These are phyloP conservation scores for Gobio occitaniae DNA, from an alignment of 2,797 vertebrate species.

Conservation along the genomic window DNA sequence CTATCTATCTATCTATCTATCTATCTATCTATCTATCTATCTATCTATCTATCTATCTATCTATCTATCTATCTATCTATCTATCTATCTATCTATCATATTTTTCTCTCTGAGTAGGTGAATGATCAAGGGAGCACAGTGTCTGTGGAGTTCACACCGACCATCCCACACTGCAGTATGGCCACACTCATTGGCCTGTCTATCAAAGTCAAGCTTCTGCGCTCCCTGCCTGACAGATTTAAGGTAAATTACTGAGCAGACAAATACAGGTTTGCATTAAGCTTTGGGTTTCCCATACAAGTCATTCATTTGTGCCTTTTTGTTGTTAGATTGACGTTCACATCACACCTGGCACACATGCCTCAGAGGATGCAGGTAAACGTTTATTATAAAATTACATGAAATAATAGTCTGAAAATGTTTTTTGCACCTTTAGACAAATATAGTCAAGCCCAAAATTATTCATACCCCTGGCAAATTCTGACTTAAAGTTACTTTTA, in stretches of 20 bases:
- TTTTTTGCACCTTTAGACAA: too few species aligned
- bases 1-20: neutral
- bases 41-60: neutral
- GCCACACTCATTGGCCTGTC: slow-evolving; percentile 92
- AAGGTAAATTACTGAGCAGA: slow-evolving; percentile 75
- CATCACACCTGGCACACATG: slow-evolving; percentile 93
- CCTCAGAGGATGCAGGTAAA: slow-evolving; percentile 94
- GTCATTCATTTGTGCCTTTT: neutral
- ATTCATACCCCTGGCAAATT: too few species aligned
- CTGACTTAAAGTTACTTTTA: too few species aligned
- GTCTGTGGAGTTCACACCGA: slow-evolving; percentile 88
- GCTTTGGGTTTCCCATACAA: neutral
- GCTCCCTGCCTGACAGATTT: slow-evolving; percentile 88
- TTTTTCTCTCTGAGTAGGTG: slow-evolving; percentile 74
- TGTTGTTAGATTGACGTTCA: slow-evolving; percentile 88
- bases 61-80: neutral
- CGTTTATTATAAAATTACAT: neutral
- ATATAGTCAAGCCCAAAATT: too few species aligned
- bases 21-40: neutral
- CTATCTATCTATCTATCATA: neutral
- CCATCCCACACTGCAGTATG: slow-evolving; percentile 97
- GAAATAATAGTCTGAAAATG: neutral
- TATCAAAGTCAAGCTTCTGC: slow-evolving; percentile 91
- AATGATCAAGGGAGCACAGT: slow-evolving; percentile 81
- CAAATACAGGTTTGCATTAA: neutral